Evolutionary conservation across 2,113 vertebrate genomes (phyloP).

Genomic region (Zapus hudsonius): DNA sequence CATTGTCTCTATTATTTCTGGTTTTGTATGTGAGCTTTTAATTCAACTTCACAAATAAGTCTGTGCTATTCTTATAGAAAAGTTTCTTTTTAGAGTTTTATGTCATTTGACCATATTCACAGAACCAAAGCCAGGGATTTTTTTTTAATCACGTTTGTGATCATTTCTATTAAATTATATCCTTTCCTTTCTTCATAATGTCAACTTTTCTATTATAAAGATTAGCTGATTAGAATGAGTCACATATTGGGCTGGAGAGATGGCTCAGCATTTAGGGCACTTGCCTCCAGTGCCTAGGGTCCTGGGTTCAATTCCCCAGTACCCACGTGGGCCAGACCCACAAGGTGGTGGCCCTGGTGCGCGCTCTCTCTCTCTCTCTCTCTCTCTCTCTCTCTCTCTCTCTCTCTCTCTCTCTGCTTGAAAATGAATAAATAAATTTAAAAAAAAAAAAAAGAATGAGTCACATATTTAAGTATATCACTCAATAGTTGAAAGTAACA

Average conservation of each 20-base stretch:
- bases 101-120: conserved; percentile 29
- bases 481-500: background rate
- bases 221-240: conserved; percentile 27
- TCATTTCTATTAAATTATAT: conserved; percentile 35
- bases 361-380: too few relatives aligned
- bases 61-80: conserved; percentile 32
- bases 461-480: conserved; percentile 18
- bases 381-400: too few relatives aligned
- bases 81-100: background rate
- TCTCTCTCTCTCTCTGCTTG: too few relatives aligned
- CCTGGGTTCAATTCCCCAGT: too few relatives aligned
- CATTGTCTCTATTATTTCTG: conserved; percentile 35
- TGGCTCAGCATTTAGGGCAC: too few relatives aligned
- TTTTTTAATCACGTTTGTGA: background rate
- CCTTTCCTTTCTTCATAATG: conserved; percentile 21
- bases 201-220: conserved; percentile 2
- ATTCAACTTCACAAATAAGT: conserved; percentile 47
- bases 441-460: too few relatives aligned
- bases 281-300: too few relatives aligned
- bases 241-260: too few relatives aligned
- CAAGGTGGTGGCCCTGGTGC: too few relatives aligned
- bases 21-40: conserved; percentile 47
- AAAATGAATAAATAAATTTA: too few relatives aligned
- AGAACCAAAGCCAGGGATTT: conserved; percentile 8
- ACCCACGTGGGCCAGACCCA: too few relatives aligned